These are phyloP conservation scores for Amphibalanus amphitrite DNA, from an alignment of 1,140 invertebrate species.

Conservation along the genomic window DNA sequence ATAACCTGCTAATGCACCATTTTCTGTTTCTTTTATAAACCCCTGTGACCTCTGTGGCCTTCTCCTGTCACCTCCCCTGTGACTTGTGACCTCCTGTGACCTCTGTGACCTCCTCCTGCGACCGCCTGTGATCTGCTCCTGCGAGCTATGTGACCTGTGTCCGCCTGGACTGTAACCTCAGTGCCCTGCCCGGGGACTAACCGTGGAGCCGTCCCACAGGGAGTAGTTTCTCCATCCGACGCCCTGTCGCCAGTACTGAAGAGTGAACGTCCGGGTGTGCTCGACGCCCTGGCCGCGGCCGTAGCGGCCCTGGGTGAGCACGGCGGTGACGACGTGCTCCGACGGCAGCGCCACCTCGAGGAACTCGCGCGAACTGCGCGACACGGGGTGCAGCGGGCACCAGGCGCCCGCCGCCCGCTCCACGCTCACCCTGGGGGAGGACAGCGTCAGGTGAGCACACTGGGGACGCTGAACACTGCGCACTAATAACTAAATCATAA, in stretches of 20 bases:
- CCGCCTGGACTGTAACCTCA: too few species aligned
- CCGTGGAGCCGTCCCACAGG: neutral
- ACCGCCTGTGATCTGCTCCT: too few species aligned
- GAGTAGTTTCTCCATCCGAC: constrained; percentile 21
- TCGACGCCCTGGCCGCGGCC: constrained; percentile 58
- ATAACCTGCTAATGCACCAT: too few species aligned
- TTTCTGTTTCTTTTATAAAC: too few species aligned
- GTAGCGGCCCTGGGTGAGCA: constrained; percentile 62
- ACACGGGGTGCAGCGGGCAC: constrained; percentile 56
- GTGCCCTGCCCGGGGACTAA: too few species aligned
- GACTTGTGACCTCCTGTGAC: too few species aligned
- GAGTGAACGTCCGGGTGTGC: constrained; percentile 48
- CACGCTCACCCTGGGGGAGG: constrained; percentile 44
- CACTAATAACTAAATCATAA: too few species aligned
- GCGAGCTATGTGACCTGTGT: too few species aligned
- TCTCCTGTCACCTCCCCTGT: too few species aligned
- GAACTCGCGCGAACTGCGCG: constrained; percentile 46
- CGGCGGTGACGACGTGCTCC: constrained; percentile 45
- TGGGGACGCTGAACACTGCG: too few species aligned
- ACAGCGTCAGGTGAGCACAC: neutral
- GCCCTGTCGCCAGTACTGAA: constrained; percentile 53
- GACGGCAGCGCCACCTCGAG: constrained; percentile 50
- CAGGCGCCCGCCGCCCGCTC: constrained; percentile 62
- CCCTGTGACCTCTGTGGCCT: too few species aligned
- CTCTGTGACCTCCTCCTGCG: too few species aligned